phyloP scores from a whole-genome alignment of 1,140 invertebrate species.

The Camponotus vicinus region DNA sequence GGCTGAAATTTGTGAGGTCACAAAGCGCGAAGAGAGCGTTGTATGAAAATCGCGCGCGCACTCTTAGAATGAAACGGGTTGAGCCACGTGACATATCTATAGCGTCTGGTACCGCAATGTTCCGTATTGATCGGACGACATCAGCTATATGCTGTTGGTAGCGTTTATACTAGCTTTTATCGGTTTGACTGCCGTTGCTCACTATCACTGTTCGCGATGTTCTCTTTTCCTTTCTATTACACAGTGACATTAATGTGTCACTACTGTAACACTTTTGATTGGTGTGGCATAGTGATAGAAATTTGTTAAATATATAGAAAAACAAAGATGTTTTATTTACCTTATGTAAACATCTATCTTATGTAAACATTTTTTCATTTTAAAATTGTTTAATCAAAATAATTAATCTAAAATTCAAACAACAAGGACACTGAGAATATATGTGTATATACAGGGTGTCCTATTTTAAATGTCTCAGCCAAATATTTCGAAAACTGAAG shows the following conservation, averaged over 20 bases:
- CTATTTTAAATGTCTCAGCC: too few species aligned
- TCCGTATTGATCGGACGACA: conserved; percentile 81
- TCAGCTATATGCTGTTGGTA: conserved; percentile 81
- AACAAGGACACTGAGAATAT: neutral
- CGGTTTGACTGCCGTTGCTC: conserved; percentile 69
- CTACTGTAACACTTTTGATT: conserved; percentile 17
- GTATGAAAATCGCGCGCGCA: conserved; percentile 50
- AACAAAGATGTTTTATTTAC: neutral
- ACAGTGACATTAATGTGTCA: conserved; percentile 45
- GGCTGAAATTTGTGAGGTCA: neutral
- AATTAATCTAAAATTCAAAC: conserved; percentile 15
- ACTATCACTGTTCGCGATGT: conserved; percentile 60
- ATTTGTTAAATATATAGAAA: neutral
- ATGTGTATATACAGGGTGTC: neutral
- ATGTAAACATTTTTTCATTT: neutral
- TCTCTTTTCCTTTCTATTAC: conserved; percentile 11
- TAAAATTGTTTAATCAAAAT: neutral
- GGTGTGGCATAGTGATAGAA: neutral
- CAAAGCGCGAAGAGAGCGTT: neutral
- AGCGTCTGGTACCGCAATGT: conserved; percentile 81
- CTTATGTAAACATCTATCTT: neutral
- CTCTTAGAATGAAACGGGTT: conserved; percentile 75
- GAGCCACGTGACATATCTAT: conserved; percentile 79
- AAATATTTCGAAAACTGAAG: too few species aligned
- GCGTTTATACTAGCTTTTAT: conserved; percentile 66